phyloP scores from a whole-genome alignment of 2,113 vertebrate genomes.

The Salminus brasiliensis region DNA sequence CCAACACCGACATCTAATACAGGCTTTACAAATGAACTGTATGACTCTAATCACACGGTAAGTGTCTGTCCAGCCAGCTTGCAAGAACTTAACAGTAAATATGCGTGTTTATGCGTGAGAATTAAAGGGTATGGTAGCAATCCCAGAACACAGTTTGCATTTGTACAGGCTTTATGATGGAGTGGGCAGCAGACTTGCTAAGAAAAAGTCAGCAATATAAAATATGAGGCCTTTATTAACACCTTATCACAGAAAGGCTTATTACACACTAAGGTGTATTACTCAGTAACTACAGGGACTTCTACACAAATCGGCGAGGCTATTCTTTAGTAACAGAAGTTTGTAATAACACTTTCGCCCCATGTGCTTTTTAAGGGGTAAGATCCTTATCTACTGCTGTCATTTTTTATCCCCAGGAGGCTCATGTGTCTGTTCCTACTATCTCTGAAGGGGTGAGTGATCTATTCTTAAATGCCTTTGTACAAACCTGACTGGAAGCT shows the following conservation, averaged over 20 bases:
- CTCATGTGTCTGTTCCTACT: background rate
- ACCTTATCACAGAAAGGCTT: no score
- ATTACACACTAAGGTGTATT: no score
- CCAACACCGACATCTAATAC: rapidly evolving
- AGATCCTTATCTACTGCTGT: no score
- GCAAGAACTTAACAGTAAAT: background rate
- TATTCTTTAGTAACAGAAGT: no score
- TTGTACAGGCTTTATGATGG: background rate
- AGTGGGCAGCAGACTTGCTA: background rate
- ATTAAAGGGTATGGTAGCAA: background rate
- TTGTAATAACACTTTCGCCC: no score
- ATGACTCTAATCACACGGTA: slow-evolving; percentile 55
- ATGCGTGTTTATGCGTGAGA: background rate
- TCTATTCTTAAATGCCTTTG: background rate
- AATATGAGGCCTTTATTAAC: background rate
- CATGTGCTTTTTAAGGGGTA: no score
- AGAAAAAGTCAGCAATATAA: no score
- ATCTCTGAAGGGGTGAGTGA: background rate
- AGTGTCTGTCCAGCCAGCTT: slow-evolving; percentile 34
- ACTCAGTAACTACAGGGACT: no score
- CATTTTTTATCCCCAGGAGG: background rate
- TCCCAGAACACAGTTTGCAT: background rate
- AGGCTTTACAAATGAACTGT: slow-evolving; percentile 61
- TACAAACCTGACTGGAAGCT: background rate
- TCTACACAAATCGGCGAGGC: no score